A percentile compares a stretch with the other conserved stretches of the same genome.
Conservation (phyloP, 2,797 vertebrate genomes). For the Echeneis naucrates region DNA sequence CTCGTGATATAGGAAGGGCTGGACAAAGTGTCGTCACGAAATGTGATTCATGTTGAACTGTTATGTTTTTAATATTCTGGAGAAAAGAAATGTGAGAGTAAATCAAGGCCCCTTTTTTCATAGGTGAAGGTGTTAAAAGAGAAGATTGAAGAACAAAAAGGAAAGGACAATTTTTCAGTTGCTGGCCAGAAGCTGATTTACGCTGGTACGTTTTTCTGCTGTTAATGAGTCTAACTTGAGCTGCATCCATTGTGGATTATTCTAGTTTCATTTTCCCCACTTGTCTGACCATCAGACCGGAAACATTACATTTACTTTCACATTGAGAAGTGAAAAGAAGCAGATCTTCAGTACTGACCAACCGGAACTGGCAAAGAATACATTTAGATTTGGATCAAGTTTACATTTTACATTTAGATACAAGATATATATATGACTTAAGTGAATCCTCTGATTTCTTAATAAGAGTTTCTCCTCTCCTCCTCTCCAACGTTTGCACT, state of each 20-base stretch:
- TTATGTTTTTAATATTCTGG: not conserved
- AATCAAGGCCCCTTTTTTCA: not conserved
- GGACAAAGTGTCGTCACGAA: not conserved
- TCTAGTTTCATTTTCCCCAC: not conserved
- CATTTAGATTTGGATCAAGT: no score
- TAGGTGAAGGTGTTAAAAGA: conserved; percentile 95
- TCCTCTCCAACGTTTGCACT: not conserved
- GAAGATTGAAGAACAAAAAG: conserved; percentile 94
- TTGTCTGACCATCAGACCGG: not conserved
- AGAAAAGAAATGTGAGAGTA: not conserved
- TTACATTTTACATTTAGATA: no score
- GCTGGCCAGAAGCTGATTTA: conserved; percentile 96
- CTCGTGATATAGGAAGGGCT: not conserved
- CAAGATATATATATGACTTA: no score
- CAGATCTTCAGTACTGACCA: no score
- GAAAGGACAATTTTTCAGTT: conserved; percentile 93
- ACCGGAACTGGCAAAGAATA: no score
- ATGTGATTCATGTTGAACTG: not conserved
- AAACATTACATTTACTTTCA: not conserved
- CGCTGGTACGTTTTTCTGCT: conserved; percentile 86
- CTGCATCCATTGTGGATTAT: not conserved
- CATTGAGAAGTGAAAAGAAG: not conserved
- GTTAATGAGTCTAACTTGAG: not conserved
- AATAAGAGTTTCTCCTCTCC: not conserved
- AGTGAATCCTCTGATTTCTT: not conserved